A percentile compares a stretch with the other conserved stretches of the same genome.
These are phyloP conservation scores for Calliphora vicina DNA, from an alignment of 1,140 invertebrate genomes.

Conservation along the genomic window DNA sequence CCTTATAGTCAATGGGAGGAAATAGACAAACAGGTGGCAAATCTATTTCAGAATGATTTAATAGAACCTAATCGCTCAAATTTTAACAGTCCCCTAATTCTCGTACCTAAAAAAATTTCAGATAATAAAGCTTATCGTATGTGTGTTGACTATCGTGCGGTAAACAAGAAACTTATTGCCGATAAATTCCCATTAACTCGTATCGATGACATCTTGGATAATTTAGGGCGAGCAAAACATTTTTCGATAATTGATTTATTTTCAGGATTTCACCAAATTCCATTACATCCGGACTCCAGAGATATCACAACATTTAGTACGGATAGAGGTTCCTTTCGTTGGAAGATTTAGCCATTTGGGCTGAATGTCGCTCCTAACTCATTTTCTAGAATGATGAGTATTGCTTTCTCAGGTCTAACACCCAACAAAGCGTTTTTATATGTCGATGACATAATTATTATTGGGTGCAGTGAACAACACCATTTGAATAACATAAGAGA, in stretches of 20 bases:
- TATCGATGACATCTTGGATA: constrained; percentile 38
- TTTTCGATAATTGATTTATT: constrained; percentile 26
- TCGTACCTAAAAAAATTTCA: not conserved
- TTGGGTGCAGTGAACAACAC: not conserved
- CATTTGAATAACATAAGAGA: constrained; percentile 27
- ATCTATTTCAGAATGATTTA: not conserved
- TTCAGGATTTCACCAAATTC: not conserved
- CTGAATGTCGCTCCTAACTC: constrained; percentile 7
- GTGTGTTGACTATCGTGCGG: constrained; percentile 23
- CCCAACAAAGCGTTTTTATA: constrained; percentile 43
- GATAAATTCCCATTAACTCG: constrained; percentile 64
- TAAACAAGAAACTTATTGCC: constrained; percentile 44
- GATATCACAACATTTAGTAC: constrained; percentile 41
- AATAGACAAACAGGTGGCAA: not conserved
- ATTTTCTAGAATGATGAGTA: constrained; percentile 25
- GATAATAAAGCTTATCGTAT: not conserved
- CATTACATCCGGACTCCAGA: constrained; percentile 48
- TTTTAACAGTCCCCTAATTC: constrained; percentile 22
- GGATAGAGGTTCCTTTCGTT: not conserved
- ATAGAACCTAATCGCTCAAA: constrained; percentile 13
- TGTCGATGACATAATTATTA: constrained; percentile 24
- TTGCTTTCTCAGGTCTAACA: constrained; percentile 18
- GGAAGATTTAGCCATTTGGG: constrained; percentile 35
- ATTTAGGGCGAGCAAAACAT: constrained; percentile 43
- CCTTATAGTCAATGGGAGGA: not conserved